phyloP scores from a whole-genome alignment of 2,113 vertebrate species.

The Thymallus thymallus region DNA sequence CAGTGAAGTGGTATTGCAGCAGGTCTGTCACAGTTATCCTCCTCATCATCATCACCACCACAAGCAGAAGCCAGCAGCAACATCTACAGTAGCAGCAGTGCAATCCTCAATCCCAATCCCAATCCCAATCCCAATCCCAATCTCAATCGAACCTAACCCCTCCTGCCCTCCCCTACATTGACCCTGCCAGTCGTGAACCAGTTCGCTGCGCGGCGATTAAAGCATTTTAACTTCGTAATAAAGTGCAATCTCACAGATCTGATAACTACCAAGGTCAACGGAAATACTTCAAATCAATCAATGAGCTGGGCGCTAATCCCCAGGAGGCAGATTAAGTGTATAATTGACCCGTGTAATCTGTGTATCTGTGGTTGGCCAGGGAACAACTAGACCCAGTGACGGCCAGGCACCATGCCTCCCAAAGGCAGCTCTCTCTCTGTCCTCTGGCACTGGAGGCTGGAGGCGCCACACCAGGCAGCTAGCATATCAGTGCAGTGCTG shows the following conservation, averaged over 20 bases:
- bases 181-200: slow-evolving; percentile 28
- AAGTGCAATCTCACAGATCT: slow-evolving; percentile 83
- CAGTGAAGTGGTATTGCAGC: slow-evolving; percentile 68
- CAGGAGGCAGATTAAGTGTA: slow-evolving; percentile 96
- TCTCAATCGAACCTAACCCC: too few relatives aligned
- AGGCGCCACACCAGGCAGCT: slow-evolving; percentile 40
- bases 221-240: slow-evolving; percentile 80
- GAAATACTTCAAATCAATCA: slow-evolving; percentile 94
- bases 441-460: not conserved
- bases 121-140: slow-evolving; percentile 53
- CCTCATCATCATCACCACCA: slow-evolving; percentile 8
- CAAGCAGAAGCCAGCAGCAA: slow-evolving; percentile 34
- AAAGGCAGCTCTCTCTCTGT: not conserved
- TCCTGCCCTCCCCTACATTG: slow-evolving; percentile 9
- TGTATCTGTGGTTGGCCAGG: slow-evolving; percentile 80
- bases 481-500: slow-evolving; percentile 75
- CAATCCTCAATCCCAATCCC: slow-evolving; percentile 46
- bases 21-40: slow-evolving; percentile 39
- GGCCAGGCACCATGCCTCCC: not conserved
- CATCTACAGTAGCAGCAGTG: slow-evolving; percentile 29
- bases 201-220: slow-evolving; percentile 48
- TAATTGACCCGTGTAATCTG: slow-evolving; percentile 99
- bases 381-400: slow-evolving; percentile 22
- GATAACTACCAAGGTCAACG: slow-evolving; percentile 93
- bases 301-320: slow-evolving; percentile 83